Evolutionary conservation across 2,797 vertebrate species (phyloP).

Genomic region (Catamblyrhynchus diadema): DNA sequence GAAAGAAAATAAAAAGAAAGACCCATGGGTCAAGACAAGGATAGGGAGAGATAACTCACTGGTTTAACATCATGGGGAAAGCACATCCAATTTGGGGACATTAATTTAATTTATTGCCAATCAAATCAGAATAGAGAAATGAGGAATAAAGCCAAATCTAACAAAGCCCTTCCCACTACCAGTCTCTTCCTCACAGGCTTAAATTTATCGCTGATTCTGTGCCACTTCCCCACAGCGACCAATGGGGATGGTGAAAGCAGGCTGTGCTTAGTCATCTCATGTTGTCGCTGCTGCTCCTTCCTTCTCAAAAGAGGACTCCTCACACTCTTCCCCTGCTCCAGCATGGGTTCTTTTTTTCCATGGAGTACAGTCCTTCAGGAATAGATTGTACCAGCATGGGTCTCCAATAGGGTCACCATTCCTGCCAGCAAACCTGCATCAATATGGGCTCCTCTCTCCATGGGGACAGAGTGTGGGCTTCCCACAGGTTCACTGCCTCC

Average conservation of each 20-base stretch:
- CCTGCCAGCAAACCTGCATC: background rate
- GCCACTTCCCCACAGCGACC: background rate
- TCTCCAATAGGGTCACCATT: background rate
- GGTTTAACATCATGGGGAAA: background rate
- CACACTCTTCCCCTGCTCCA: background rate
- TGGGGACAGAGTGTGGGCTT: accelerated
- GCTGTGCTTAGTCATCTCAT: background rate
- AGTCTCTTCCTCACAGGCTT: background rate
- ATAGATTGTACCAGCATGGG: background rate
- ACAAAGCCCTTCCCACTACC: background rate
- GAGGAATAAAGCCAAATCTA: background rate
- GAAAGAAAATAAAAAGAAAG: background rate
- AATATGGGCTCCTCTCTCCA: background rate
- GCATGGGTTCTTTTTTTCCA: background rate
- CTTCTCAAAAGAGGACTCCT: background rate
- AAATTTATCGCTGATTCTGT: background rate
- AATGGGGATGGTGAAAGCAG: background rate
- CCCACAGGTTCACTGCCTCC: background rate
- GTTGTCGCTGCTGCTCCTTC: background rate
- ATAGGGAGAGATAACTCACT: background rate
- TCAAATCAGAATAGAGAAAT: background rate
- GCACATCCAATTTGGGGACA: too few species aligned
- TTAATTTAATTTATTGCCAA: background rate
- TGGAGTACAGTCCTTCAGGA: background rate
- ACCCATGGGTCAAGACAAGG: background rate